Base-by-base conservation (phyloP, 2,113 vertebrate species). In the Cottus gobio region DNA sequence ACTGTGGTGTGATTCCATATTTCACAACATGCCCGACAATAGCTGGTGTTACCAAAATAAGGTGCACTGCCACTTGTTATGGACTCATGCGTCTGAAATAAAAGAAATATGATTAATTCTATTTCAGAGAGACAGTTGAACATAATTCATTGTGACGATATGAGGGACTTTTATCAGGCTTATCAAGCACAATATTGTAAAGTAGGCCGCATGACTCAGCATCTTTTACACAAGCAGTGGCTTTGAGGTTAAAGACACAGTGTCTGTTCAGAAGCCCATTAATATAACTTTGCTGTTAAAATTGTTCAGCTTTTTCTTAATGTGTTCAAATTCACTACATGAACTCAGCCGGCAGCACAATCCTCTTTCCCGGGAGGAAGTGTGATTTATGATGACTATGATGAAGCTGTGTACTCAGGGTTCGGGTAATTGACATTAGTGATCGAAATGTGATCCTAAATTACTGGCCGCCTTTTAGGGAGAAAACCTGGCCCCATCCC, bases 391-490 rank as follows among this genome's bases (percentile, higher is more conserved):
- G 66, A 67, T 84, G 77, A 77, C 63, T 69, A 71, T 63, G 73
- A 75, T n/a, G 75, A 80, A 52, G 6, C 2, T 37, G 42, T 48
- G 64, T 31, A 39, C 66, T 56, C 57, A 62, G 64, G 52, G 0
- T 58, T 37, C 22, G 0, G 50, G 56, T 70, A 79, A 78, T 73
- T 80, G 66, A 54, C 54, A 67, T 67, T 34, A 62, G 81, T 30
- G 26, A 82, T 70, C 18, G 26, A 30, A 79, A 86, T 75, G 75
- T 67, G 78, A 82, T 71, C 71, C 36, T n/a, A 34, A 71, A 72
- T 70, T 26, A 68, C 31, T 50, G 57, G 56, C 56, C 18, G 36
- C 28, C 37, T 73, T 69, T 58, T 52, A 11, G 11, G 70, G 42
- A 20, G 46, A 34, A 44, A 64, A 62, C 62, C 30, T 13, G 52